Base-by-base conservation (phyloP, 1,140 invertebrate genomes). In the Micrasema minimum region DNA sequence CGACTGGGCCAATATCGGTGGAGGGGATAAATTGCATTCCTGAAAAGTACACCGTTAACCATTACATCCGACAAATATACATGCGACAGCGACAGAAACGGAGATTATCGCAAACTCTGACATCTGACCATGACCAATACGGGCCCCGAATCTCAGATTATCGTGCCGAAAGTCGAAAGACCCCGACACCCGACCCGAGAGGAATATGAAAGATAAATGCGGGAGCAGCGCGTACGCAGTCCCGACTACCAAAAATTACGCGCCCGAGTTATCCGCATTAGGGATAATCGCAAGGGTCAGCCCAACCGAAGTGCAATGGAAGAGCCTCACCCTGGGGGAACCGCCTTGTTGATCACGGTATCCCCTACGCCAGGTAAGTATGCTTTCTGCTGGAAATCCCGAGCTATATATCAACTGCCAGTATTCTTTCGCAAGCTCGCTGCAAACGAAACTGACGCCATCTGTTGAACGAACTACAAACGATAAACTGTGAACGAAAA, bases 271-370 rank as follows among this genome's bases (percentile, higher is more conserved):
- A 87, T 80, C 86, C 87, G 85, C 86, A 87, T 89, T 89, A 88
- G 88, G 87, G 86, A 82, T 86, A 89, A 89, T 90, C 88, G 88
- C 88, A 89, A 85, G 86, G 84, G 87, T 90, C 88, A 90, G 84
- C 88, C 83, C 81, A 83, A 83, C 85, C 88, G 83, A 77, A 86
- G 89, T 90, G 89, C 88, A 90, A 90, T 90, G 89, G 85, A 80
- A 84, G 80, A 85, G 87, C 85, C 88, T 90, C 88, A 75, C 83
- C 86, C 88, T 88, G 87, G 87, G 86, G 69, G 73, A 72, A 75
- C 74, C 74, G 71, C 74, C 74, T 75, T 75, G 10, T 10, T 75
- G 74, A 75, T 75, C 74, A 75, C 71, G 74, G 74, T 75, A 67
- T 72, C 71, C 74, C 74, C 74, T 75, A 75, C 74, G 74, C 74